phyloP scores from a whole-genome alignment of 2,113 vertebrate genomes.

The Zeus faber region DNA sequence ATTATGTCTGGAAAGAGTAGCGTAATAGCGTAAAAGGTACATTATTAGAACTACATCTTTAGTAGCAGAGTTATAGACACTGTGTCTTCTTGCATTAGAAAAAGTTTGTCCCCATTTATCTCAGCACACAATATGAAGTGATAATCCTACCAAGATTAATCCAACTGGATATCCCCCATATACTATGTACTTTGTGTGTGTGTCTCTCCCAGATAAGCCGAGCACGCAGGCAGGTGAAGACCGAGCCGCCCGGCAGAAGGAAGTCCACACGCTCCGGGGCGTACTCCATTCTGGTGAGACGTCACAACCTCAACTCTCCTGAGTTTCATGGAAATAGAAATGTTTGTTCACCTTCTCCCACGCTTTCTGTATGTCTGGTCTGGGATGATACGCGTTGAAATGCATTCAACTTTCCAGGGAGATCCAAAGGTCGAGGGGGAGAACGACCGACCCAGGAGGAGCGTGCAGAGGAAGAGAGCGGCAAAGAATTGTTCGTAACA shows the following conservation, averaged over 20 bases:
- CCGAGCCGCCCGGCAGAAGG: slow-evolving; percentile 36
- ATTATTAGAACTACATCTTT: too few relatives aligned
- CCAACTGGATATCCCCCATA: too few relatives aligned
- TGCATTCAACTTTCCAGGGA: slow-evolving; percentile 53
- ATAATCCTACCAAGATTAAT: too few relatives aligned
- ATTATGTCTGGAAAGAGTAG: too few relatives aligned
- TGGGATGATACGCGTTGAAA: too few relatives aligned
- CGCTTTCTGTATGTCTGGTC: not conserved
- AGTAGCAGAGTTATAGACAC: too few relatives aligned
- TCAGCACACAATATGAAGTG: not conserved
- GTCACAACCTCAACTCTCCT: not conserved
- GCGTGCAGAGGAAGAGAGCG: slow-evolving; percentile 18
- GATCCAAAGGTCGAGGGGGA: slow-evolving; percentile 38
- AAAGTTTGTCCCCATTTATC: not conserved
- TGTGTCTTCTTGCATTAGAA: not conserved
- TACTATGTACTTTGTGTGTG: not conserved
- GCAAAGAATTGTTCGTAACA: slow-evolving; percentile 5
- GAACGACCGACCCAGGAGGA: slow-evolving; percentile 32
- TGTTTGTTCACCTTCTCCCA: too few relatives aligned
- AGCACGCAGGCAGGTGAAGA: slow-evolving; percentile 59
- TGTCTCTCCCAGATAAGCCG: slow-evolving; percentile 52
- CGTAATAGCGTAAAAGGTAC: too few relatives aligned
- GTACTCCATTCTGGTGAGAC: slow-evolving; percentile 58
- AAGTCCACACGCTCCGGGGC: slow-evolving; percentile 48
- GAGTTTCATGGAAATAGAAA: too few relatives aligned